Percentiles rank a stretch among this genome's conserved stretches.
Conservation (phyloP, 2,113 vertebrate genomes). For the Cephalophus harveyi region DNA sequence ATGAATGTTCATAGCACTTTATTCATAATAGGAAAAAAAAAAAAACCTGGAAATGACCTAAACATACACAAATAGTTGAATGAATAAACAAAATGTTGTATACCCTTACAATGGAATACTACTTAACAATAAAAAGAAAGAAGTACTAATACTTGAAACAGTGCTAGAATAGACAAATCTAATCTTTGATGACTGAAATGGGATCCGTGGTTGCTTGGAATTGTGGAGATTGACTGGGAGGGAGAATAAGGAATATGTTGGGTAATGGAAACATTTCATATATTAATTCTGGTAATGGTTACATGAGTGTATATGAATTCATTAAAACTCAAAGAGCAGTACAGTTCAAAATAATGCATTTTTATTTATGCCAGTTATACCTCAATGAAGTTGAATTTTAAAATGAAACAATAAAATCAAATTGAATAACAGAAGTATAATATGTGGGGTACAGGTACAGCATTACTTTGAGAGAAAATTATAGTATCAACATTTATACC, state of each 20-base stretch:
- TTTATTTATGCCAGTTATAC: neutral
- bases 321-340: neutral
- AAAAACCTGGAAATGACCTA: neutral
- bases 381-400: neutral
- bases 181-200: neutral
- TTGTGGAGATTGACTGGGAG: neutral
- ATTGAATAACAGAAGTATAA: neutral
- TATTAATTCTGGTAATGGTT: neutral
- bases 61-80: neutral
- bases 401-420: neutral
- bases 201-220: neutral
- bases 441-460: neutral
- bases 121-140: neutral
- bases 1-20: neutral
- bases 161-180: neutral
- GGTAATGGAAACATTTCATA: neutral
- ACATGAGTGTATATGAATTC: neutral
- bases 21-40: neutral
- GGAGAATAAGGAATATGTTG: neutral
- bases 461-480: neutral
- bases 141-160: neutral
- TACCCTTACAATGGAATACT: neutral
- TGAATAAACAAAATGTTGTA: neutral
- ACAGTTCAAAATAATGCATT: neutral
- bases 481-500: neutral